Conservation (phyloP, 2,113 vertebrate genomes). For the Dasypus novemcinctus region DNA sequence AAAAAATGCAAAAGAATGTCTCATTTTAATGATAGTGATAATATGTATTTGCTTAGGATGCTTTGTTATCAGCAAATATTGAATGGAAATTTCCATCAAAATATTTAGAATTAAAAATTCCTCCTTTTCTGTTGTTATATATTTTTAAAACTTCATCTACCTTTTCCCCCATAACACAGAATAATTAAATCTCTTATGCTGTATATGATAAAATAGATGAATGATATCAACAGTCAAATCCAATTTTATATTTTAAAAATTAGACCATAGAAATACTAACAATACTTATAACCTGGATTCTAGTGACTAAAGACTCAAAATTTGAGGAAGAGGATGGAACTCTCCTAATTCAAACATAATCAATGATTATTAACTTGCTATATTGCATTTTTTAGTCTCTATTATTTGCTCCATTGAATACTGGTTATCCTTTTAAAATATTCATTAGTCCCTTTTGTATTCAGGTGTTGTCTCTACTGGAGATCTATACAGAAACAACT, state of each 20-base stretch:
- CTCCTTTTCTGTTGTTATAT: background rate
- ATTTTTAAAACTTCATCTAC: background rate
- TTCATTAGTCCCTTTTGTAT: background rate
- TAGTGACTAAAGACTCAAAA: background rate
- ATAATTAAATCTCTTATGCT: background rate
- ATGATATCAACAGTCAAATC: background rate
- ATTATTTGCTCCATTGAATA: background rate
- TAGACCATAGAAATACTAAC: background rate
- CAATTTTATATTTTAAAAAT: background rate
- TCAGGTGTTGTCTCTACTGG: background rate
- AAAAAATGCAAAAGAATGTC: background rate
- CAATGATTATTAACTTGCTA: background rate
- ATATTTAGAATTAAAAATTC: slow-evolving; percentile 18
- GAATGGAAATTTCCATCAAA: background rate
- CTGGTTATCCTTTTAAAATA: background rate
- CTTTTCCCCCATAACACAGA: background rate
- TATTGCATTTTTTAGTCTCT: accelerated
- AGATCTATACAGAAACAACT: background rate
- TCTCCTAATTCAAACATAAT: background rate
- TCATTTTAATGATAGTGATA: slow-evolving; percentile 7
- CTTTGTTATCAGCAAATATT: background rate
- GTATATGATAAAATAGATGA: background rate
- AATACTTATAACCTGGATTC: background rate
- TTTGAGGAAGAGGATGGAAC: background rate
- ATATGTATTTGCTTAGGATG: background rate